These are phyloP conservation scores for Xiphydria camelus DNA, from an alignment of 2,888 invertebrate genomes.

Conservation along the genomic window DNA sequence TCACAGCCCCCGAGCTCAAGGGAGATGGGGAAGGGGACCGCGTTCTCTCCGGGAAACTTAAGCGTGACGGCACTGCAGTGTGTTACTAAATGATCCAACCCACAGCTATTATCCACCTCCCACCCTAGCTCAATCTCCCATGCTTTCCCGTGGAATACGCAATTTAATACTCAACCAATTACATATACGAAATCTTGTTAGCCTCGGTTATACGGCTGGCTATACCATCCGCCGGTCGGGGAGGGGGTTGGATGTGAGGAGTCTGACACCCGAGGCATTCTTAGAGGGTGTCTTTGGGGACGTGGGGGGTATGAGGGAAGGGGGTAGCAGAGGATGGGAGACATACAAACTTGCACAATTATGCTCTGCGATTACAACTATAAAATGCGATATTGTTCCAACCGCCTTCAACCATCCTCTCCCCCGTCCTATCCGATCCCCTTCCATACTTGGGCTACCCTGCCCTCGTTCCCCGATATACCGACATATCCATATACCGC, in stretches of 20 bases:
- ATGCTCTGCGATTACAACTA: conserved; percentile 55
- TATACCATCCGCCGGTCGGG: conserved; percentile 18
- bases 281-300: conserved; percentile 45
- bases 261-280: conserved; percentile 53
- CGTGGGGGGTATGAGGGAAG: conserved; percentile 24
- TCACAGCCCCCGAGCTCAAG: no score
- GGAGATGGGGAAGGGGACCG: no score
- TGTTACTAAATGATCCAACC: conserved; percentile 57
- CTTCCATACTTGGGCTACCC: no score
- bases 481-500: no score
- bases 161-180: conserved; percentile 59
- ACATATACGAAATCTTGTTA: conserved; percentile 59
- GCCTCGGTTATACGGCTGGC: conserved; percentile 53
- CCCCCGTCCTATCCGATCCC: conserved; percentile 20
- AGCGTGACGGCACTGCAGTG: conserved; percentile 48
- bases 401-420: conserved; percentile 20
- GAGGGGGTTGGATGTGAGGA: conserved; percentile 31
- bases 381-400: conserved; percentile 55
- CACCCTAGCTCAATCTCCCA: conserved; percentile 4
- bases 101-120: conserved; percentile 41
- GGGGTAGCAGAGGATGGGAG: conserved; percentile 23
- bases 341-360: conserved; percentile 57
- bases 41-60: conserved; percentile 36
- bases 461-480: no score
- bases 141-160: conserved; percentile 49